Evolutionary conservation across 2,113 vertebrate genomes (phyloP), one percentile per base, ranked within the genome.

Genomic region (Aleadryas rufinucha): DNA sequence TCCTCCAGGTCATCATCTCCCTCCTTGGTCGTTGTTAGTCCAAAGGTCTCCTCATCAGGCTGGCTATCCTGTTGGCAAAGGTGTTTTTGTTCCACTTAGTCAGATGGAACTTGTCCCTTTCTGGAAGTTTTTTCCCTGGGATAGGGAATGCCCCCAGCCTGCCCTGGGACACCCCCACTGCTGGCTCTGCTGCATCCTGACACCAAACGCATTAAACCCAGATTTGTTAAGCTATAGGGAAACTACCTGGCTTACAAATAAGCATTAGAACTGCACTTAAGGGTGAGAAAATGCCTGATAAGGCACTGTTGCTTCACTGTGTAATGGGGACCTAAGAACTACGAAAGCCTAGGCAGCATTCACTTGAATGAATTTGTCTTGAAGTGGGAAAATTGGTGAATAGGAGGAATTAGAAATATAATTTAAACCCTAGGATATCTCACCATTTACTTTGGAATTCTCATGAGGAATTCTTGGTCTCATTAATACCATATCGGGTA

Each of bases 121-220:
- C n/a, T 71, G 64, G 27, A 59, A 65, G 6, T 44, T 35, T 1
- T 50, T 60, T 27, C 14, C 39, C 9, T 52, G 35, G 26, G 3
- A 9, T 20, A 30, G 4, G 12, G 26, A 18, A 41, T 74, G 15
- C 1, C 19, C 9, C 10, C 60, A 53, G 10, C 24, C 28, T 53
- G 33, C 24, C 56, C 17, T 18, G 33, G 15, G 37, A 31, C 14
- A 7, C 2, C 11, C 4, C 8, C 49, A 35, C 5, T 0, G 1
- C 57, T 45, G 63, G 4, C 12, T 65, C 33, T 78, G 16, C 17
- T 53, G 30, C 1, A 1, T 35, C 27, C 41, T 37, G 14, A 9
- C 11, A 21, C 21, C 22, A 52, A 49, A 33, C 4, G 16, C 11
- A 2, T 86, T 35, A 28, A 66, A 75, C 50, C 17, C 5, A 4